These are phyloP conservation scores for Miltochrista miniata DNA, from an alignment of 2,888 invertebrate species.

Conservation along the genomic window DNA sequence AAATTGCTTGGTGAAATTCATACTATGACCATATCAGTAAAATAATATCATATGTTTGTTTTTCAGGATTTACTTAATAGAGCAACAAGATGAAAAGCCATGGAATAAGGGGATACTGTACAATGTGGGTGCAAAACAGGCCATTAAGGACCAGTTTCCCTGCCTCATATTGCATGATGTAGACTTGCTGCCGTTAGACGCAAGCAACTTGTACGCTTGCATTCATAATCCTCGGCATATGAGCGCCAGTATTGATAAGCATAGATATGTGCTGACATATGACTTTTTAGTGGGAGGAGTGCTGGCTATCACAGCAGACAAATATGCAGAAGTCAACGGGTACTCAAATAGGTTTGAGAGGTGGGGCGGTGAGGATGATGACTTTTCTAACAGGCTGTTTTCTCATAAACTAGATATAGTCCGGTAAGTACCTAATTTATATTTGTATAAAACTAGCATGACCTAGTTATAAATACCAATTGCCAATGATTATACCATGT, in stretches of 20 bases:
- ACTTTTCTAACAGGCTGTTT: conserved; percentile 55
- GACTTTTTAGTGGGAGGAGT: conserved; percentile 57
- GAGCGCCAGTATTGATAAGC: conserved; percentile 93
- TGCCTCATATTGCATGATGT: conserved; percentile 96
- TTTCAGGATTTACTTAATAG: conserved; percentile 90
- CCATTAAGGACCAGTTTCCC: conserved; percentile 87
- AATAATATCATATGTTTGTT: background rate
- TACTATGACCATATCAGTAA: no score
- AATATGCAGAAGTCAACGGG: conserved; percentile 61
- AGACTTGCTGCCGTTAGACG: conserved; percentile 92
- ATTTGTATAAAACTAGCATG: no score
- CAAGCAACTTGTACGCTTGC: conserved; percentile 93
- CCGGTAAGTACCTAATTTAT: conserved; percentile 48
- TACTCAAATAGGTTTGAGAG: conserved; percentile 69
- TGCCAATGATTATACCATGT: no score
- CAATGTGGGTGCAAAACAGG: conserved; percentile 92
- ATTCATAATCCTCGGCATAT: conserved; percentile 91
- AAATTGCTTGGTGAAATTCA: no score
- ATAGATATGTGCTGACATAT: conserved; percentile 59
- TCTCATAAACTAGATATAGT: conserved; percentile 48
- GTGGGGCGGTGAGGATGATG: conserved; percentile 80
- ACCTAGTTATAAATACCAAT: no score
- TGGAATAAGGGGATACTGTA: conserved; percentile 95
- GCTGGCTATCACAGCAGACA: conserved; percentile 60
- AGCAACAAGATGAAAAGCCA: conserved; percentile 89